Base-by-base conservation (phyloP, 92 coral and sea anemone genomes). In the Phenganax subtilis region DNA sequence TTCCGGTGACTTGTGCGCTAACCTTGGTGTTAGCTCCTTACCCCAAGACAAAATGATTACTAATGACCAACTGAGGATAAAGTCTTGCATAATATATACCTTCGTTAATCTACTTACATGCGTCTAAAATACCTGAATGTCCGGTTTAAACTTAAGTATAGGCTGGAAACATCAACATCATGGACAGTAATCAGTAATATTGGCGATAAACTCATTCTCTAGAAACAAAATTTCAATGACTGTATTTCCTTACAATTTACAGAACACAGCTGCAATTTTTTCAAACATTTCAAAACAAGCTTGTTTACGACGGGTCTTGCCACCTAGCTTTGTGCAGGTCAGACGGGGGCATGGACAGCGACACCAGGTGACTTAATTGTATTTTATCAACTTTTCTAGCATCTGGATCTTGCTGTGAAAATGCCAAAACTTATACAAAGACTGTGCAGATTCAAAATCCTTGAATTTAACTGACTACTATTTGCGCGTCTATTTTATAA, bases 361-460 rank as follows among this genome's bases (percentile, higher is more conserved):
- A 68, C 53, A 51, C 73, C 31, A 37, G 73, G 73, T 68, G 73
- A 68, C 73, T 53, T 10, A 53, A 68, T 30, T 37, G 47, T 37
- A 68, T 37, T 30, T n/a, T 14, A 37, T 30, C 52, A 53, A 68
- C 47, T 30, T 30, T 14, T 68, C 30, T 30, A 37, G 29, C 73
- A 68, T 68, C 73, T 68, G 73, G 52, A 6, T 68, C 53, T 1
- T 30, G 73, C 47, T 53, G 12, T 37, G 12, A 37, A 29, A 30
- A 68, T 68, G 73, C 16, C 14, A 30, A 12, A 68, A 68, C 29
- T 68, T 10, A 30, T 37, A 1, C 47, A 37, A 37, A 37, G 47
- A 37, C 47, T 37, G 2, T 37, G 47, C 47, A 1, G 47, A 37
- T 5, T 37, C 47, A 37, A 37, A 37, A 2, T 37, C 47, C 47